Base-by-base conservation (phyloP, 2,888 invertebrate species). In the Celastrina argiolus region DNA sequence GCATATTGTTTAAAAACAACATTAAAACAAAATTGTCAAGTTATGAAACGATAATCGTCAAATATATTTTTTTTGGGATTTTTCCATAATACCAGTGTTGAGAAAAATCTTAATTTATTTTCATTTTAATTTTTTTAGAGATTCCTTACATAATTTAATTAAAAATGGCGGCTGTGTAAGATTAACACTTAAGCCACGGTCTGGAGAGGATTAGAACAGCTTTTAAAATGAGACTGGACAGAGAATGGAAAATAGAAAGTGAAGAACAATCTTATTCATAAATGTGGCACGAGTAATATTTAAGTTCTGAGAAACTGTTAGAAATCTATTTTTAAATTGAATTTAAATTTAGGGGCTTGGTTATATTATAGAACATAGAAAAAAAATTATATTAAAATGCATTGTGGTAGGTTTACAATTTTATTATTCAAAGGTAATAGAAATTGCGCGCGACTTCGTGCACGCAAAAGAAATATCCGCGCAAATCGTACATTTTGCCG, bases 111-210 rank as follows among this genome's bases (percentile, higher is more conserved):
- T 3, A 59, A 14, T 59, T 42, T n/a, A 56, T 16, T 34, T 45
- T 12, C 34, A 42, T 31, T 56, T 31, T 63, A 56, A 14, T 56
- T 28, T 45, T 51, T 28, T 36, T 28, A 63, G n/a, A 14, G 16
- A 56, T 22, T 18, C 63, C 34, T 41, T 31, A 41, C 41, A 36
- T 28, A 28, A 14, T 56, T 42, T 80, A 79, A 82, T 80, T 76
- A 79, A 80, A 75, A 70, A 72, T 70, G 71, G 73, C 68, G 36
- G 18, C 39, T 36, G 61, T 61, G 34, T 61, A 61, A 61, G 61
- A 61, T 36, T 39, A 34, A 36, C 10, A 36, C 18, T 22, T 61
- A 39, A 61, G 36, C 61, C 61, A 16, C 18, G 39, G 36, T 5
- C 36, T 36, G 22, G 26, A 22, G 18, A 31, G 36, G 61, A 61